A percentile compares a stretch with the other conserved stretches of the same genome.
Evolutionary conservation across 2,888 invertebrate species (phyloP).

Genomic region (Eupeodes latifasciatus): DNA sequence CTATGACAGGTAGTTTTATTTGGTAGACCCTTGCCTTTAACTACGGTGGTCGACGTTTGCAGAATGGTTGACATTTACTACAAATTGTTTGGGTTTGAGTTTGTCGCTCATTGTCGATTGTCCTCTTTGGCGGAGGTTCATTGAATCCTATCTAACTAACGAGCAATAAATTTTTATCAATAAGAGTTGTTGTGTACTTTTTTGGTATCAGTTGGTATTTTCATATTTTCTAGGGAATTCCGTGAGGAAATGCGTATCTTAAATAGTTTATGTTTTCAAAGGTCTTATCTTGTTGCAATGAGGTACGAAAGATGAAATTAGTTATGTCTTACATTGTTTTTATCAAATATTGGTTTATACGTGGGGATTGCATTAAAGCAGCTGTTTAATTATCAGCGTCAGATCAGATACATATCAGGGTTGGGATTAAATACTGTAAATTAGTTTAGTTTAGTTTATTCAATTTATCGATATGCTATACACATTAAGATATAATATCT

Average conservation of each 20-base stretch:
- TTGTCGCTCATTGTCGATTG: conserved; percentile 35
- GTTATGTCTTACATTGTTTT: background rate
- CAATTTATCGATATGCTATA: too few relatives aligned
- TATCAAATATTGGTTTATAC: background rate
- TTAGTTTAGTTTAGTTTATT: too few relatives aligned
- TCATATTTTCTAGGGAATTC: background rate
- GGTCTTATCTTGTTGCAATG: conserved; percentile 19
- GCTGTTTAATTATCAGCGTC: too few relatives aligned
- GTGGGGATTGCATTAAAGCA: too few relatives aligned
- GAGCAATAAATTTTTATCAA: conserved; percentile 69
- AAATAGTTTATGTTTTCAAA: conserved; percentile 19
- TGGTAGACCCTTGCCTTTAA: conserved; percentile 7
- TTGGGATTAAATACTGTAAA: too few relatives aligned
- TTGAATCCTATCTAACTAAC: conserved; percentile 59
- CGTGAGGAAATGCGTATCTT: background rate
- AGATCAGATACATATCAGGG: too few relatives aligned
- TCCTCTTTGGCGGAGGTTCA: conserved; percentile 47
- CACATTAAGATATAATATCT: too few relatives aligned
- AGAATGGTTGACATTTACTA: conserved; percentile 70
- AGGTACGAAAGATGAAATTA: background rate
- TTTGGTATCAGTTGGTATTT: conserved; percentile 22
- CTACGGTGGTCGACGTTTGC: conserved; percentile 68
- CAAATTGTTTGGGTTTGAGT: conserved; percentile 67
- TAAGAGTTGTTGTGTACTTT: conserved; percentile 20
- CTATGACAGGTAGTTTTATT: conserved; percentile 35